Conservation (phyloP, 35 echinoderm and acorn worm species). For the Lytechinus variegatus region DNA sequence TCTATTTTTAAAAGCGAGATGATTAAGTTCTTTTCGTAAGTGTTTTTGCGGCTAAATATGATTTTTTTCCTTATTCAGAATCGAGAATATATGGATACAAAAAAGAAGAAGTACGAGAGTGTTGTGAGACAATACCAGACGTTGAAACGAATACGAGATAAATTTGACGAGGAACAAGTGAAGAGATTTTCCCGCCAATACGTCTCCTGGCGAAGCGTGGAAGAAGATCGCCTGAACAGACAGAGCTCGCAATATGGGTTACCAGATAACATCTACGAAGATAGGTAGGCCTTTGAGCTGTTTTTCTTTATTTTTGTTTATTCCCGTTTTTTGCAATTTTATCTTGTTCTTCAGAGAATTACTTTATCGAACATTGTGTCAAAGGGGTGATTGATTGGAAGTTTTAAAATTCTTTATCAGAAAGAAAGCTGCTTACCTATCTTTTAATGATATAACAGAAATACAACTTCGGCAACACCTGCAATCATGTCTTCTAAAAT, state of each 20-base stretch:
- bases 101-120: conserved; percentile 51
- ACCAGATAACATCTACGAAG: conserved; percentile 94
- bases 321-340: not conserved
- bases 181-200: conserved; percentile 90
- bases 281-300: conserved; percentile 41
- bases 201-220: conserved; percentile 94
- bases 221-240: conserved; percentile 70
- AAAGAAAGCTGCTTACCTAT: too few relatives aligned
- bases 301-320: not conserved
- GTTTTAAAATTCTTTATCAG: too few relatives aligned
- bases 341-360: too few relatives aligned
- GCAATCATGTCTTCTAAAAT: too few relatives aligned
- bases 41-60: not conserved
- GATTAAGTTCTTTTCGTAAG: too few relatives aligned
- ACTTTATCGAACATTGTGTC: too few relatives aligned
- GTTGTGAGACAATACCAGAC: conserved; percentile 55
- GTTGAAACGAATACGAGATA: conserved; percentile 70
- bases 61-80: not conserved
- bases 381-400: too few relatives aligned
- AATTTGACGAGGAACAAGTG: conserved; percentile 95
- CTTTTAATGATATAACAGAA: too few relatives aligned
- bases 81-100: not conserved
- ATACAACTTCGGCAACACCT: too few relatives aligned
- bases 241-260: conserved; percentile 76
- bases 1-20: too few relatives aligned